A percentile compares a stretch with the other conserved stretches of the same genome.
These are phyloP conservation scores for Procavia capensis DNA, from an alignment of 2,113 vertebrate species.

Conservation along the genomic window DNA sequence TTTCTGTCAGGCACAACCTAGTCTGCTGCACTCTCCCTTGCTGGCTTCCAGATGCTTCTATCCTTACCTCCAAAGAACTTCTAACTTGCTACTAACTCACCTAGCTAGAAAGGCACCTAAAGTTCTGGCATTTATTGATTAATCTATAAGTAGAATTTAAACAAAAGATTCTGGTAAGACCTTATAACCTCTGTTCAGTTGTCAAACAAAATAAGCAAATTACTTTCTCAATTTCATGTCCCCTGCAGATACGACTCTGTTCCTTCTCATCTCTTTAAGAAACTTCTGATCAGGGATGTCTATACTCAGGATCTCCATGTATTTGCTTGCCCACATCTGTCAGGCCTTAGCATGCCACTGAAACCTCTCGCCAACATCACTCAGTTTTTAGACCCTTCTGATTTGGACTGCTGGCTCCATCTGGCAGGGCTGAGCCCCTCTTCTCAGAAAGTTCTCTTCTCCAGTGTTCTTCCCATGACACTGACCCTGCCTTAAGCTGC, in stretches of 20 bases:
- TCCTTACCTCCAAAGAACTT: neutral
- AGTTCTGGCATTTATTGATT: neutral
- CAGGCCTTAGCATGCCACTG: rapidly evolving
- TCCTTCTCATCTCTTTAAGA: neutral
- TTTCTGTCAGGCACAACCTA: neutral
- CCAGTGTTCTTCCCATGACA: neutral
- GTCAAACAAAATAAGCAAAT: neutral
- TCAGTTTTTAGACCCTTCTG: neutral
- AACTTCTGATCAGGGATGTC: neutral
- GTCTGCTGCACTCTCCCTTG: neutral
- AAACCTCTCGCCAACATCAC: neutral
- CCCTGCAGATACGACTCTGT: neutral
- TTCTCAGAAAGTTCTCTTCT: neutral
- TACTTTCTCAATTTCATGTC: neutral
- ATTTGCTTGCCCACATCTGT: neutral
- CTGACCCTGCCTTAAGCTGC: neutral
- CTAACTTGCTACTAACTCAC: neutral
- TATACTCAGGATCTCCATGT: rapidly evolving
- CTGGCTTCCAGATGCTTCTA: neutral
- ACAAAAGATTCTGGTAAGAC: neutral
- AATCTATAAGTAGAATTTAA: neutral
- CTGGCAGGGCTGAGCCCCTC: neutral
- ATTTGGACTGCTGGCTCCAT: neutral
- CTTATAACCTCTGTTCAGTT: neutral
- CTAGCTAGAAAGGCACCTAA: neutral